phyloP scores from a whole-genome alignment of 2,113 vertebrate genomes.

The Mobula hypostoma region DNA sequence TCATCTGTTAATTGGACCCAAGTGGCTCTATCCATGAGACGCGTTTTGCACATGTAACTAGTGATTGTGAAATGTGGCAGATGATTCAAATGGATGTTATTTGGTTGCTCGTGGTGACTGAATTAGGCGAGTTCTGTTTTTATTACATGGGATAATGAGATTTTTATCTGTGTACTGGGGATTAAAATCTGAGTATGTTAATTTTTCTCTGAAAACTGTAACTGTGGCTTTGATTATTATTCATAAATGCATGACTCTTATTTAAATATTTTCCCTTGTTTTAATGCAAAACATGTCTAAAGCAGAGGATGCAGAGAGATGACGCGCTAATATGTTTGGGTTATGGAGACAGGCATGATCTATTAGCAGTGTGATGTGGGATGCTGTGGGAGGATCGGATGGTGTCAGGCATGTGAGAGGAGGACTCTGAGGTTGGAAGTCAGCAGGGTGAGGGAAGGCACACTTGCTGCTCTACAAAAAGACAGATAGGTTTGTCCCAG shows the following conservation, averaged over 20 bases:
- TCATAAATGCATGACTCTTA: constrained; percentile 1
- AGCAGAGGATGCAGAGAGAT: not conserved
- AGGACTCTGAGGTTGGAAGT: not conserved
- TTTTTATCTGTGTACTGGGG: constrained; percentile 19
- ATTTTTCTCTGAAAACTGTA: constrained; percentile 18
- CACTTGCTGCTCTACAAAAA: not conserved
- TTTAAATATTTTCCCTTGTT: constrained; percentile 12
- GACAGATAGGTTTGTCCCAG: not conserved
- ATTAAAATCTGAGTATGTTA: not conserved
- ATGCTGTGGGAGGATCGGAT: not conserved
- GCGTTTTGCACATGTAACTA: constrained; percentile 5
- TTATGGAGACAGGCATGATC: not conserved
- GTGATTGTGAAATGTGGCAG: constrained; percentile 11
- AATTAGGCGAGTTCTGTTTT: constrained; percentile 11
- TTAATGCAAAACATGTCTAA: not conserved
- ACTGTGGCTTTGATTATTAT: not conserved
- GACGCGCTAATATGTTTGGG: not conserved
- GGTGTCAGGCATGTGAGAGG: not conserved
- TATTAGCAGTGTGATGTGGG: not conserved
- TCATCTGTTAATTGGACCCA: not conserved
- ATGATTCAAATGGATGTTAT: constrained; percentile 28
- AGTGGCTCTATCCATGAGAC: not conserved
- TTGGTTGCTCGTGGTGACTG: constrained; percentile 5
- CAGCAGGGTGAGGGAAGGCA: not conserved
- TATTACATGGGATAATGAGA: constrained; percentile 28